Base-by-base conservation (phyloP, 1,140 invertebrate species). In the Lasioglossum albipes region DNA sequence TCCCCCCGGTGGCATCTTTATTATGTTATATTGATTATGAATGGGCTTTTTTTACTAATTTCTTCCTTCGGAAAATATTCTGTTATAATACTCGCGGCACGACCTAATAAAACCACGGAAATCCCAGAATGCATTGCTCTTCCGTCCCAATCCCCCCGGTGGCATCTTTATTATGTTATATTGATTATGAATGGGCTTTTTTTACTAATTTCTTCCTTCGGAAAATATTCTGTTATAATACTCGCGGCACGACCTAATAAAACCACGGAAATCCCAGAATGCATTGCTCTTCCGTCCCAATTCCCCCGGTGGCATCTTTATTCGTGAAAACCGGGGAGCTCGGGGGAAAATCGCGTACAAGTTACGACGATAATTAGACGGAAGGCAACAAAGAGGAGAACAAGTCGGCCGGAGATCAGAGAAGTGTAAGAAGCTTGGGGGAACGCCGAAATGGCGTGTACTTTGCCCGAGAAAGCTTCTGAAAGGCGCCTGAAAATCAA, bases 311-410 rank as follows among this genome's bases (percentile, higher is more conserved):
- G 2, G 70, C 66, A 22, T 20, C 22, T 57, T 64, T 75, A 54
- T 69, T 75, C 68, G 52, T 62, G 65, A n/a, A 41, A 75, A 41
- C 41, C n/a, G n/a, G 42, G 36, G 41, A 61, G 22, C 54, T 42
- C 65, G 72, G 68, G 42, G 79, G 13, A 59, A 31, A 80, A 74
- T 80, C 65, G 65, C 65, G 45, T 67, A 74, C 77, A 74, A 80
- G 71, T 75, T 69, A 75, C 42, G 79, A 80, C 72, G 79, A 80
- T 80, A 80, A 80, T 80, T 80, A 80, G 79, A 20, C 79, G 57
- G 65, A 54, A 54, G 52, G 72, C 27, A 80, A 75, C 79, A 68
- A 80, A 75, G 72, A 62, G 31, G 52, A 12, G 64, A 57, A 52
- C 42, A 45, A 16, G 73, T 31, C 72, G 65, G 54, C 61, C n/a